Percentiles rank a stretch among this genome's conserved stretches.
These are phyloP conservation scores for Cossypha dichroa DNA, from an alignment of 2,797 vertebrate species.

Conservation along the genomic window DNA sequence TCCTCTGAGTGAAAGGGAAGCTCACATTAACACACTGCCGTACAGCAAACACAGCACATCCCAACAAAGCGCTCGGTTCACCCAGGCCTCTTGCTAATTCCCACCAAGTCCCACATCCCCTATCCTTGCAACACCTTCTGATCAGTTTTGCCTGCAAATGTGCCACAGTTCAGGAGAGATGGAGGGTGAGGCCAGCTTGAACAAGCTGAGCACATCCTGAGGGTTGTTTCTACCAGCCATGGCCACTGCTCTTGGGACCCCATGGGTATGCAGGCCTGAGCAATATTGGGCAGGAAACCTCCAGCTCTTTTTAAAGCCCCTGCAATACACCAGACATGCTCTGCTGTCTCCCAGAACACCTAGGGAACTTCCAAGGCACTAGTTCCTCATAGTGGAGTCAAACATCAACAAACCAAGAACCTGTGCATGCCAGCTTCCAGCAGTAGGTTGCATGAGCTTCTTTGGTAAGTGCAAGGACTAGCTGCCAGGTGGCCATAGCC, in stretches of 20 bases:
- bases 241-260: neutral
- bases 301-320: neutral
- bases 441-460: neutral
- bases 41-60: neutral
- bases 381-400: neutral
- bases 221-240: neutral
- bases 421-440: neutral
- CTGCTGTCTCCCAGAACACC: neutral
- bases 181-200: neutral
- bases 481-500: neutral
- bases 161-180: neutral
- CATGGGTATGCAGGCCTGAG: rapidly evolving
- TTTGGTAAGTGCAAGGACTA: neutral
- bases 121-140: neutral
- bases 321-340: neutral
- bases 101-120: neutral
- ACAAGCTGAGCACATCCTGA: neutral
- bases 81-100: neutral
- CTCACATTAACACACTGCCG: neutral
- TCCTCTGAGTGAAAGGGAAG: neutral
- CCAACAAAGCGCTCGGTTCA: neutral
- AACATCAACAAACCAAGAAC: neutral
- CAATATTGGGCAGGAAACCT: neutral
- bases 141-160: neutral
- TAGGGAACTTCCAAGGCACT: neutral